phyloP scores from a whole-genome alignment of 2,888 invertebrate genomes.

The Neoaliturus tenellus region DNA sequence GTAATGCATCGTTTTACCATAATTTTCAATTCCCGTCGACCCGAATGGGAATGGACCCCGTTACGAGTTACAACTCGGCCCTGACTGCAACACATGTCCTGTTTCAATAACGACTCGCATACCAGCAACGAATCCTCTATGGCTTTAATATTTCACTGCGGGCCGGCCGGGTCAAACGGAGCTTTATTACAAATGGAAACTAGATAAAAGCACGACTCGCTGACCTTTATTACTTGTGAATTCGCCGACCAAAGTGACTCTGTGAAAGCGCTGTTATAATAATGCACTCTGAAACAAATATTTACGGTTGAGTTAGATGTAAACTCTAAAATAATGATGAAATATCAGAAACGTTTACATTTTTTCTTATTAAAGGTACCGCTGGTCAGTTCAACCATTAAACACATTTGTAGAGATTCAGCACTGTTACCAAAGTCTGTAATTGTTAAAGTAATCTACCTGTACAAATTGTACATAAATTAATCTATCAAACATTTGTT shows the following conservation, averaged over 20 bases:
- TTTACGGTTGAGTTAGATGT: too few relatives aligned
- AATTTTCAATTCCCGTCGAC: constrained; percentile 40
- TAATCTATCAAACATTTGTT: too few relatives aligned
- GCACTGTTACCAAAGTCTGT: too few relatives aligned
- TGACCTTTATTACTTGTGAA: neutral
- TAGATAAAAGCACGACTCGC: neutral
- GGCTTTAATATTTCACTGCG: constrained; percentile 6
- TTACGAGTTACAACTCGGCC: neutral
- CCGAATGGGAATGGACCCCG: constrained; percentile 15
- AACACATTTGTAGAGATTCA: too few relatives aligned
- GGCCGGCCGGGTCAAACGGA: neutral
- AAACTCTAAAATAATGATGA: too few relatives aligned
- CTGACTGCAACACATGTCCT: neutral
- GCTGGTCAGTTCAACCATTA: too few relatives aligned
- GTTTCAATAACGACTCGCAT: constrained; percentile 1
- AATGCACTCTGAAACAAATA: neutral
- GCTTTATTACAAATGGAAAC: constrained; percentile 24
- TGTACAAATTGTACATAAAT: too few relatives aligned
- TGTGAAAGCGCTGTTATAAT: neutral
- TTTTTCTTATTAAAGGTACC: too few relatives aligned
- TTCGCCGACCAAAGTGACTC: neutral
- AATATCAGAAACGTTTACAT: too few relatives aligned
- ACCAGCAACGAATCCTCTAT: neutral
- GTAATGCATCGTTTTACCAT: constrained; percentile 37
- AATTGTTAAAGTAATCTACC: too few relatives aligned